Base-by-base conservation (phyloP, 2,888 invertebrate genomes). In the Beris morrisii region DNA sequence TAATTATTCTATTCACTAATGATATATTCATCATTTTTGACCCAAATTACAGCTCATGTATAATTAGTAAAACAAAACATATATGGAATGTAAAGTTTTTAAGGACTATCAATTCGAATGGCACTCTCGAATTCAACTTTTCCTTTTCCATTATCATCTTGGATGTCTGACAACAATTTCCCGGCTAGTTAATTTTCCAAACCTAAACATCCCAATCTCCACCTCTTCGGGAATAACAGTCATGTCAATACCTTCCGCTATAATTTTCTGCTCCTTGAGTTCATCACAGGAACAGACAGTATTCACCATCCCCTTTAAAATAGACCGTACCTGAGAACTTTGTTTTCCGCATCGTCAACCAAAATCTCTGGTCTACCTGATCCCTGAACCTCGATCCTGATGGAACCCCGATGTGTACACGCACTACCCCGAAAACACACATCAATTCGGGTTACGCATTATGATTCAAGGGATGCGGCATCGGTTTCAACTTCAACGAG, bases 321-420 rank as follows among this genome's bases (percentile, higher is more conserved):
- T 52, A 32, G 50, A 59, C 15, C 13, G 43, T 58, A 58, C 58
- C 58, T 46, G 46, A 38, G 63, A 57, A 58, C 48, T 30, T 50
- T 64, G 68, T 69, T 65, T 69, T 67, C 67, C 69, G 67, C 69
- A 69, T 67, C 67, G 69, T 50, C 65, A 67, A 69, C 69, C 69
- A 64, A 69, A 65, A 69, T 66, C 66, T 57, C 65, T 64, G 69
- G 69, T 69, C 64, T 69, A 69, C 69, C 69, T 69, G 69, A 69
- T 55, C 22, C 52, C 11, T 15, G 30, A 15, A 15, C 38, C 54
- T 66, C 28, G 48, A 48, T 11, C 22, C 56, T 15, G 64, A 64
- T 48, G 48, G 45, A 43, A 22, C 32, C 30, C 45, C 46, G 31
- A 53, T 54, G 54, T 30, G 31, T 54, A 54, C 54, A 54, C 9